Evolutionary conservation across 2,888 invertebrate genomes (phyloP).

Genomic region (Vanessa cardui): DNA sequence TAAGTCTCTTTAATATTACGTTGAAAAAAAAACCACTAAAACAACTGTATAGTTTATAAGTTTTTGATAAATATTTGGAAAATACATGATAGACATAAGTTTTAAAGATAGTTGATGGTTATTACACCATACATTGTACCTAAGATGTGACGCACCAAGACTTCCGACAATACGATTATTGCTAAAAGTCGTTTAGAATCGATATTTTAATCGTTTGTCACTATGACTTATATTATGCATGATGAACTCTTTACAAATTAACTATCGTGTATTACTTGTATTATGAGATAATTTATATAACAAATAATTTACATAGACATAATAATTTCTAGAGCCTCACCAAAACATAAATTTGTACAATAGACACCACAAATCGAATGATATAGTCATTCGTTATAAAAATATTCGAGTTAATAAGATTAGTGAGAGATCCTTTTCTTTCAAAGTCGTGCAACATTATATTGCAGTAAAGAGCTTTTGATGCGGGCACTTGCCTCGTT

Average conservation of each 20-base stretch:
- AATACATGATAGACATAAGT: background rate
- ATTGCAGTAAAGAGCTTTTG: background rate
- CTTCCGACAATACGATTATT: background rate
- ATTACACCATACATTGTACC: background rate
- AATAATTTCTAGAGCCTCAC: background rate
- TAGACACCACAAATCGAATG: constrained; percentile 6
- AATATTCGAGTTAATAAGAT: constrained; percentile 1
- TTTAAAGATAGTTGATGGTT: background rate
- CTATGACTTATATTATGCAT: background rate
- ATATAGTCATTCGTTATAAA: background rate
- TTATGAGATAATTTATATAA: background rate
- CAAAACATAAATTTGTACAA: constrained; percentile 1
- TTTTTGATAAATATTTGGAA: constrained; percentile 5
- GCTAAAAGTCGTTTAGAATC: background rate
- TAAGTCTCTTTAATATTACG: background rate
- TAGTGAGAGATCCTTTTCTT: background rate
- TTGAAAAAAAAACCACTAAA: background rate
- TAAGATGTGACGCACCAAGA: constrained; percentile 10
- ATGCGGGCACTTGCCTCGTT: background rate
- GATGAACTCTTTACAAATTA: background rate
- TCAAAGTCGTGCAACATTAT: background rate
- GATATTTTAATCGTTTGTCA: background rate
- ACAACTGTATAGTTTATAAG: too few species aligned
- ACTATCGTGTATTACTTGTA: background rate
- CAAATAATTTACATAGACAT: background rate